Conservation (phyloP, 2,113 vertebrate species). For the Pionites leucogaster region DNA sequence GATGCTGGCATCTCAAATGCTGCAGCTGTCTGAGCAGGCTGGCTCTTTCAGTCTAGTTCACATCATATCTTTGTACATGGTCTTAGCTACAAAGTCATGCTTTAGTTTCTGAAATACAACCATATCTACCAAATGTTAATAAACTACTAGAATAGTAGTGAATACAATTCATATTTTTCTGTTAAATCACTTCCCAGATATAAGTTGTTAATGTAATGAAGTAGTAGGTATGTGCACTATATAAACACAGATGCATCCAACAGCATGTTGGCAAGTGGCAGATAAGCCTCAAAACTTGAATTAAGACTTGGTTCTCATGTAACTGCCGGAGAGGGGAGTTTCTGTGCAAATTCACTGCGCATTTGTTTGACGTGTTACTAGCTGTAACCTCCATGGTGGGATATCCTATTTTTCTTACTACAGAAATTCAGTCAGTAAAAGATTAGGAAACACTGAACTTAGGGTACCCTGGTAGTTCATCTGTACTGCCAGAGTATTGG, state of each 20-base stretch:
- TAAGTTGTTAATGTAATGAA: rapidly evolving
- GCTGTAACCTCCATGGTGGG: rapidly evolving
- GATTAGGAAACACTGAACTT: neutral
- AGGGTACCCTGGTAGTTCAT: neutral
- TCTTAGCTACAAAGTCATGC: neutral
- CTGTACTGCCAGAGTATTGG: rapidly evolving
- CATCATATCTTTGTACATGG: rapidly evolving
- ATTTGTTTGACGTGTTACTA: neutral
- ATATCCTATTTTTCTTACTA: neutral
- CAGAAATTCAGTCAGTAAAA: neutral
- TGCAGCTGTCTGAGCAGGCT: neutral
- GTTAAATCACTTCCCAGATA: neutral
- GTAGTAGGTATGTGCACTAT: rapidly evolving
- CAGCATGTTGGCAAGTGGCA: rapidly evolving
- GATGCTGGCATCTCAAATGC: neutral
- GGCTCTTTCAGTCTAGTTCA: neutral
- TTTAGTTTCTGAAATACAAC: neutral
- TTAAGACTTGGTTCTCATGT: rapidly evolving
- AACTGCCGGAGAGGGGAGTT: neutral
- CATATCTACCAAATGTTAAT: neutral
- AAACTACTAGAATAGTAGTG: neutral
- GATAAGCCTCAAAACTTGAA: neutral
- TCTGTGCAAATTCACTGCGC: neutral
- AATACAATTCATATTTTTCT: neutral
- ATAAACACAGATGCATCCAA: neutral